These are phyloP conservation scores for Spinibarbus caldwelli DNA, from an alignment of 2,797 vertebrate species.

Conservation along the genomic window DNA sequence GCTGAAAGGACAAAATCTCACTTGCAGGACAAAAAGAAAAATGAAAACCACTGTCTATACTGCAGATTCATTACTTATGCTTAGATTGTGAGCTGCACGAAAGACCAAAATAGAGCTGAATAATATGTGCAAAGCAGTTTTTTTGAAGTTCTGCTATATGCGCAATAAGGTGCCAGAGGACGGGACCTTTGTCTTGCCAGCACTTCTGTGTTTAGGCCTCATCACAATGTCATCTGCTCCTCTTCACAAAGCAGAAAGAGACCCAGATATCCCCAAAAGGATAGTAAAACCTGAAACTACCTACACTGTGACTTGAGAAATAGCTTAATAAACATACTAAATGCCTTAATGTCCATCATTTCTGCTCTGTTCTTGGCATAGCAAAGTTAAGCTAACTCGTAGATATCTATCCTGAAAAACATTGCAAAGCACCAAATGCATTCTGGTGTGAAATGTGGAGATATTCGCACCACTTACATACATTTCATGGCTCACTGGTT, in stretches of 20 bases:
- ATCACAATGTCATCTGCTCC: constrained; percentile 38
- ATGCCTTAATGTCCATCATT: background rate
- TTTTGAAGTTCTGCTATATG: constrained; percentile 62
- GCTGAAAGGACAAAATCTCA: constrained; percentile 47
- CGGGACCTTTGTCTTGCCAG: constrained; percentile 45
- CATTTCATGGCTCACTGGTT: constrained; percentile 17
- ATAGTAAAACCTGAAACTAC: background rate
- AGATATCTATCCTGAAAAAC: background rate
- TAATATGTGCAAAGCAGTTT: constrained; percentile 58
- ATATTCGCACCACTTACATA: background rate
- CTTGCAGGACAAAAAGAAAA: constrained; percentile 37
- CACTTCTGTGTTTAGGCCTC: constrained; percentile 19
- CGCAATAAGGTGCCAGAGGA: constrained; percentile 56
- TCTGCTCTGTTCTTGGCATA: background rate
- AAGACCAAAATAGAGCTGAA: constrained; percentile 50
- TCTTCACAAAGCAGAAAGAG: constrained; percentile 13
- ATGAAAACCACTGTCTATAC: constrained; percentile 31
- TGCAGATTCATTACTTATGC: constrained; percentile 54
- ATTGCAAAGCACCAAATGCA: background rate
- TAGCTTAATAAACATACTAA: background rate
- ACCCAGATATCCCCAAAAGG: background rate
- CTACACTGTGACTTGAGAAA: background rate
- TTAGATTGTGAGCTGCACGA: constrained; percentile 31
- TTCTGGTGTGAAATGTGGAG: background rate
- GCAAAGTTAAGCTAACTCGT: background rate